Base-by-base conservation (phyloP, 2,113 vertebrate genomes). In the Artemisiospiza belli region DNA sequence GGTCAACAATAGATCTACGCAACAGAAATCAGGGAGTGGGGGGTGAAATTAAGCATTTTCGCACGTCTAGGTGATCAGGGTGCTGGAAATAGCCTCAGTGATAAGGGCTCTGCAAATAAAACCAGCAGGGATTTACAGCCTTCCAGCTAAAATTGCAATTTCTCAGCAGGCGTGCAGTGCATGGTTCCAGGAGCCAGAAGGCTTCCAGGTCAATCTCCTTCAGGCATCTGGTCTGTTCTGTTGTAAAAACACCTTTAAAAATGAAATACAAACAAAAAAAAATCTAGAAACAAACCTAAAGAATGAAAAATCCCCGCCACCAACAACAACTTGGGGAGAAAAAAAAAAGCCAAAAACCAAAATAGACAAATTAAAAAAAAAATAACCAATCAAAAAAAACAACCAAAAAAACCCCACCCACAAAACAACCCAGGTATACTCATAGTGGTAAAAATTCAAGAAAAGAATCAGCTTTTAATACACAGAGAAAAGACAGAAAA, bases 281-380 rank as follows among this genome's bases (percentile, higher is more conserved):
- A 17, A 5, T 7, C 15, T 8, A 5, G 17, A n/a, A 78, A 4
- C 2, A 43, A 69, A 66, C 3, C 11, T 28, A 24, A 46, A 30
- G 7, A 69, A n/a, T 9, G 14, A 31, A 46, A 37, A 35, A 28
- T 1, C 24, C 39, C 1, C 1, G 17, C 0, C 5, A 12, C 0
- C 3, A 47, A 1, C 41, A 33, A 2, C 9, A 35, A 52, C 8
- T 21, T 44, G 20, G 12, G 44, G 15, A 14, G 6, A 39, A 31
- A 35, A 10, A 18, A 19, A 31, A 31, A 19, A 31, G 11, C 9
- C 49, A 28, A 28, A 52, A 28, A 10, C 9, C 27, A 52, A 30
- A 52, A 16, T 8, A 30, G 4, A 14, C 5, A 22, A 47, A 22
- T 22, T 6, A 7, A 83, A 30, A 30, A 37, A 33, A 10, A 4